phyloP scores from a whole-genome alignment of 2,888 invertebrate genomes.

The Phyllotreta cruciferae region DNA sequence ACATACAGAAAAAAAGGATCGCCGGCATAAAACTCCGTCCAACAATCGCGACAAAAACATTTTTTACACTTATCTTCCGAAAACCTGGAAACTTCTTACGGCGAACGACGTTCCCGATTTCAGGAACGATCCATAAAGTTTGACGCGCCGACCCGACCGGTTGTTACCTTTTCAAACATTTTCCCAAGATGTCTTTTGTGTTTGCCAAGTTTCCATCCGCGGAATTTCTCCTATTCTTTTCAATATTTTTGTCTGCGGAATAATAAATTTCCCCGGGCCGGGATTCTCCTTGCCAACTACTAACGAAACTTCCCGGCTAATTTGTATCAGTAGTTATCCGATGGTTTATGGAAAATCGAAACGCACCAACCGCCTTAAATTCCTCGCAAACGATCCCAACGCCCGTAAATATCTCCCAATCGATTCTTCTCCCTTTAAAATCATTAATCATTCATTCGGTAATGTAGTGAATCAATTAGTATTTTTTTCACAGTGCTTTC shows the following conservation, averaged over 20 bases:
- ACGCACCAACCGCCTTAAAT: not conserved
- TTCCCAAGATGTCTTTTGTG: slow-evolving; percentile 29
- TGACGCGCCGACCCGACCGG: slow-evolving; percentile 20
- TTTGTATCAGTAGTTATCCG: not conserved
- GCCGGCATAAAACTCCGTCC: slow-evolving; percentile 12
- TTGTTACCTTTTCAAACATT: slow-evolving; percentile 29
- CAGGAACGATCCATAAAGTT: slow-evolving; percentile 28
- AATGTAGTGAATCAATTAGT: too few relatives aligned
- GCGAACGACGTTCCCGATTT: slow-evolving; percentile 27
- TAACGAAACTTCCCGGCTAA: slow-evolving; percentile 13
- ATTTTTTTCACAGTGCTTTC: too few relatives aligned
- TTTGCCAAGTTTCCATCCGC: slow-evolving; percentile 20
- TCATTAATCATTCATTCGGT: too few relatives aligned
- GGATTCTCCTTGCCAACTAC: slow-evolving; percentile 16
- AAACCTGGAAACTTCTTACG: slow-evolving; percentile 19
- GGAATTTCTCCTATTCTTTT: slow-evolving; percentile 14
- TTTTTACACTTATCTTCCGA: slow-evolving; percentile 25
- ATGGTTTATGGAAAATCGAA: slow-evolving; percentile 1
- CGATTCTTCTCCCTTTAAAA: too few relatives aligned
- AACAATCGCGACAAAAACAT: slow-evolving; percentile 26
- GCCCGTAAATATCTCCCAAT: too few relatives aligned
- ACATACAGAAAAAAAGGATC: slow-evolving; percentile 6
- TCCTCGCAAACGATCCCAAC: too few relatives aligned
- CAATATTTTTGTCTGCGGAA: slow-evolving; percentile 19
- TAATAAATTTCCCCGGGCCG: slow-evolving; percentile 12